These are phyloP conservation scores for Heliothis subflexa DNA, from an alignment of 1,140 invertebrate genomes.

Conservation along the genomic window DNA sequence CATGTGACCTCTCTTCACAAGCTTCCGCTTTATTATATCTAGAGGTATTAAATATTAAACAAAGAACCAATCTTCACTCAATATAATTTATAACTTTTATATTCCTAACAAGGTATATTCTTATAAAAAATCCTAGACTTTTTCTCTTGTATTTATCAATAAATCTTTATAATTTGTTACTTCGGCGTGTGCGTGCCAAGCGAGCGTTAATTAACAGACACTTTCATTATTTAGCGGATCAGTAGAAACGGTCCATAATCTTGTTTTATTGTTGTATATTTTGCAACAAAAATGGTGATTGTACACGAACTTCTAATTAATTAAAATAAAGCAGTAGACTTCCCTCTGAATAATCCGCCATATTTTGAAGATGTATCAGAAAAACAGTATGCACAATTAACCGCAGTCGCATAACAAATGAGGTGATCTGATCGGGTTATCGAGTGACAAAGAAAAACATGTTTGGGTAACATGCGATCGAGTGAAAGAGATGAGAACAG, in stretches of 20 bases:
- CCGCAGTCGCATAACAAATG: conserved; percentile 6
- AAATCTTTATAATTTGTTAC: neutral
- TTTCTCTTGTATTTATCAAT: neutral
- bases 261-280: conserved; percentile 5
- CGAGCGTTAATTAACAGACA: neutral
- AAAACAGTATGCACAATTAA: neutral
- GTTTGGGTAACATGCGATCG: conserved; percentile 1
- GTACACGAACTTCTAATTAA: conserved; percentile 11
- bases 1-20: too few species aligned
- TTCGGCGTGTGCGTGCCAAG: neutral
- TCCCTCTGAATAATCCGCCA: neutral
- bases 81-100: too few species aligned
- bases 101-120: too few species aligned
- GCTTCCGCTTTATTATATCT: too few species aligned
- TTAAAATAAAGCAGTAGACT: neutral
- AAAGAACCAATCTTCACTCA: too few species aligned
- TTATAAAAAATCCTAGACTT: neutral
- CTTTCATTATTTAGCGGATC: conserved; percentile 12
- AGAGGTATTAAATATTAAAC: too few species aligned
- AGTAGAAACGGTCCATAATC: neutral
- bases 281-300: neutral
- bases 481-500: neutral
- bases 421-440: conserved; percentile 13
- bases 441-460: conserved; percentile 29
- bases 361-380: neutral